Evolutionary conservation across 2,888 invertebrate genomes (phyloP).

Genomic region (Ferrisia virgata): DNA sequence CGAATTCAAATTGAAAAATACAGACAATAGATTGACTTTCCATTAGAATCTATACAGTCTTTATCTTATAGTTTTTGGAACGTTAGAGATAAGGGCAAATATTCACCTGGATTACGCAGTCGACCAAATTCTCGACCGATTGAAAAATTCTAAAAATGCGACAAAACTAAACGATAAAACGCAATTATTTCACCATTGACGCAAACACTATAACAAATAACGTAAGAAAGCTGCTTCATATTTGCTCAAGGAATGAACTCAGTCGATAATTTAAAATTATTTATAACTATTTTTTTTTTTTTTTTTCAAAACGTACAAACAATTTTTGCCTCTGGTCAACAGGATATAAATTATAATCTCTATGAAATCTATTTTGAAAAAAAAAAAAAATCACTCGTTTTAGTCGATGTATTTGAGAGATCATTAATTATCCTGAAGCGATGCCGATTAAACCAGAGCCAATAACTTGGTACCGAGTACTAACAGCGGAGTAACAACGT

Average conservation of each 20-base stretch:
- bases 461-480: neutral
- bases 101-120: too few species aligned
- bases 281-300: neutral
- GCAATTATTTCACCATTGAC: too few species aligned
- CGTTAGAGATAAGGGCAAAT: too few species aligned
- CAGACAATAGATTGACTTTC: too few species aligned
- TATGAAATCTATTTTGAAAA: neutral
- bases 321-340: neutral
- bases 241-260: neutral
- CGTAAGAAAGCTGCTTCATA: neutral
- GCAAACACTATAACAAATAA: neutral
- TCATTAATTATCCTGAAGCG: neutral
- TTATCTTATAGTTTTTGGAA: too few species aligned
- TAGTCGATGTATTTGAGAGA: neutral
- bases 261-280: neutral
- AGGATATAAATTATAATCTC: neutral
- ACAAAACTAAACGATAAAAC: too few species aligned
- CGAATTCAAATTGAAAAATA: too few species aligned
- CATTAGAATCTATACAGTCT: too few species aligned
- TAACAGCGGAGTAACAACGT: neutral
- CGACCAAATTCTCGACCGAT: too few species aligned
- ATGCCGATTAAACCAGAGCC: neutral
- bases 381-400: neutral
- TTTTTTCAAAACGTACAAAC: neutral
- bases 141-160: too few species aligned